Base-by-base conservation (phyloP, 53 echinoderm and acorn worm species). In the Zoroaster sp. region DNA sequence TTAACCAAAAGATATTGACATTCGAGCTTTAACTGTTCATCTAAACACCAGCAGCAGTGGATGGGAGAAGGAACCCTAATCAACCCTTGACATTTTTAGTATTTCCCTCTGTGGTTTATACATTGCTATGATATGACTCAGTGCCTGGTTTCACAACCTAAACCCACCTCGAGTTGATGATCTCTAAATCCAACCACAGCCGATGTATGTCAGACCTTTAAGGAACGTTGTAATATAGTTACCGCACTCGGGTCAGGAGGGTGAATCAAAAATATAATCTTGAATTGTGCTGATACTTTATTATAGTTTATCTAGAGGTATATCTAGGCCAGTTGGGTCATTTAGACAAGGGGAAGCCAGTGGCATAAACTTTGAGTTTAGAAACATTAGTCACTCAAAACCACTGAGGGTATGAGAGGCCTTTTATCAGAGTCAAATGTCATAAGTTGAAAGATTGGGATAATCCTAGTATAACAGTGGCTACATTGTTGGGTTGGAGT, bases 391-490 rank as follows among this genome's bases (percentile, higher is more conserved):
- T 53, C 33, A 79, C 63, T 79, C 59, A 40, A 38, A 55, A 51
- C 54, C 53, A 38, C 18, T 55, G 55, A 40, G 79, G 79, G 21
- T 51, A 37, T 35, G 23, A 78, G 79, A 55, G 79, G 20, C 25
- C 43, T 36, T 53, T 63, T 59, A 54, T 63, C 39, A 35, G 63
- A 59, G 79, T 55, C 79, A 79, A 63, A 55, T 51, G 79, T 79
- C 59, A 59, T 4, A 76, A 55, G 40, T 63, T 63, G 38, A 59
- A n/a, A n/a, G 77, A 77, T 77, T 77, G 17, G 2, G 36, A 10
- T 55, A 79, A 79, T 65, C 79, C 40, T 79, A n/a, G 44, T 37
- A 12, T 9, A 68, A 82, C 82, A 82, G 82, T 44, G 66, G 82
- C 32, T 42, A 20, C 42, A 65, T 67, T 82, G 82, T 82, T 34